Conservation (phyloP, 2,113 vertebrate genomes). For the Acrocephalus kingi region DNA sequence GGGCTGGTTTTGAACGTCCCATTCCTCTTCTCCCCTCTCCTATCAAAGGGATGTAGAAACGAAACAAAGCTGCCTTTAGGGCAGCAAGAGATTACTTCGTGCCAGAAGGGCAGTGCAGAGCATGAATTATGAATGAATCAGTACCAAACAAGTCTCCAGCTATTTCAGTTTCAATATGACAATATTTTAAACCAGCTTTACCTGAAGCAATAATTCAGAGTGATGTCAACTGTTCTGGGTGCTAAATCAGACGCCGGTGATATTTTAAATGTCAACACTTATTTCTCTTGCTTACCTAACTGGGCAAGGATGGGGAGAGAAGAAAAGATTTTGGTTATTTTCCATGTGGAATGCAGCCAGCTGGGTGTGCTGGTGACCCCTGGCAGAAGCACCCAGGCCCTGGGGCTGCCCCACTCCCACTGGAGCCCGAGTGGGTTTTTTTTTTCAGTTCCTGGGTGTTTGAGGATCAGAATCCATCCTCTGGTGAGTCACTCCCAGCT, state of each 20-base stretch:
- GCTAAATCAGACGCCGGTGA: background rate
- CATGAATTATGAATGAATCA: background rate
- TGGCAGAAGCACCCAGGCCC: background rate
- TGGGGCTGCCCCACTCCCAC: background rate
- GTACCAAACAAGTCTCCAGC: background rate
- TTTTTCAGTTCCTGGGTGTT: background rate
- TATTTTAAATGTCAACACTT: constrained; percentile 11
- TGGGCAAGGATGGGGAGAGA: background rate
- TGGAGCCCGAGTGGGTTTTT: background rate
- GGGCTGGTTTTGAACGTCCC: background rate
- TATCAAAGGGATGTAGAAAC: background rate
- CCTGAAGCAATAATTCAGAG: background rate
- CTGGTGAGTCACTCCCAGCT: background rate
- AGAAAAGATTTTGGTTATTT: background rate
- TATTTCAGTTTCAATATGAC: background rate
- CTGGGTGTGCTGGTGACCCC: background rate
- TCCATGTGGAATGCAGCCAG: background rate
- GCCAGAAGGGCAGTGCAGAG: background rate
- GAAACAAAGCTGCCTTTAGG: constrained; percentile 1
- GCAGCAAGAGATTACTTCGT: background rate
- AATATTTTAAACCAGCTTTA: background rate
- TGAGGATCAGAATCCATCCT: background rate
- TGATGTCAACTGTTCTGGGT: background rate
- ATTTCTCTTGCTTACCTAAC: background rate
- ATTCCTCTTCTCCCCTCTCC: background rate